phyloP scores from a whole-genome alignment of 2,113 vertebrate genomes.

The Pedetes capensis region DNA sequence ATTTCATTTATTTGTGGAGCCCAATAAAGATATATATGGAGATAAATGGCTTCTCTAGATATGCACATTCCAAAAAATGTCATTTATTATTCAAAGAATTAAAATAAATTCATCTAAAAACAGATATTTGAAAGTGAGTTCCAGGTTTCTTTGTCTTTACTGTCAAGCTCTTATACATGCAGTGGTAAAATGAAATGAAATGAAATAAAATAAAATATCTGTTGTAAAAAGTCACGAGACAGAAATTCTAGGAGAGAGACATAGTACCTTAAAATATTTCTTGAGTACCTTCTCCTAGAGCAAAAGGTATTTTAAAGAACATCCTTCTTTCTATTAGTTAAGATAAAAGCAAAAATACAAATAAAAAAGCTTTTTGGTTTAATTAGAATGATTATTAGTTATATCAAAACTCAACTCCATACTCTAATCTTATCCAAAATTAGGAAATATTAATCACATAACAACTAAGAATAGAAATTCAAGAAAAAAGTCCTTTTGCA shows the following conservation, averaged over 20 bases:
- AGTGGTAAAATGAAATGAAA: neutral
- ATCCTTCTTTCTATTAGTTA: neutral
- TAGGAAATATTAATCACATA: neutral
- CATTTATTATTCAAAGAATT: neutral
- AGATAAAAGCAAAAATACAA: neutral
- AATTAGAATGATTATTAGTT: constrained; percentile 10
- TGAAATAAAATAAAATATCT: no score
- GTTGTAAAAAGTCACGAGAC: neutral
- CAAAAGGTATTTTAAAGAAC: neutral
- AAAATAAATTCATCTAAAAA: neutral
- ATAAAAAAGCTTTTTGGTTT: neutral
- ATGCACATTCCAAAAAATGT: neutral
- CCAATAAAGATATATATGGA: neutral
- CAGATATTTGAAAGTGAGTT: neutral
- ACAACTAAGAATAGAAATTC: neutral
- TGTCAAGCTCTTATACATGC: neutral
- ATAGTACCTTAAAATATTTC: neutral
- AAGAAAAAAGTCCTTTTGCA: neutral
- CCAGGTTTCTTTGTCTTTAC: neutral
- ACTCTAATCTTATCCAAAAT: neutral
- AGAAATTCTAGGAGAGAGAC: neutral
- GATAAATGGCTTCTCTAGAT: constrained; percentile 3
- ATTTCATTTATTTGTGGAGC: neutral
- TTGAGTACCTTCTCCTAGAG: neutral
- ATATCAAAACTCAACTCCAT: neutral